Percentiles rank a stretch among this genome's conserved stretches.
Evolutionary conservation across 1,140 invertebrate species (phyloP).

Genomic region (Heliconius nattereri): DNA sequence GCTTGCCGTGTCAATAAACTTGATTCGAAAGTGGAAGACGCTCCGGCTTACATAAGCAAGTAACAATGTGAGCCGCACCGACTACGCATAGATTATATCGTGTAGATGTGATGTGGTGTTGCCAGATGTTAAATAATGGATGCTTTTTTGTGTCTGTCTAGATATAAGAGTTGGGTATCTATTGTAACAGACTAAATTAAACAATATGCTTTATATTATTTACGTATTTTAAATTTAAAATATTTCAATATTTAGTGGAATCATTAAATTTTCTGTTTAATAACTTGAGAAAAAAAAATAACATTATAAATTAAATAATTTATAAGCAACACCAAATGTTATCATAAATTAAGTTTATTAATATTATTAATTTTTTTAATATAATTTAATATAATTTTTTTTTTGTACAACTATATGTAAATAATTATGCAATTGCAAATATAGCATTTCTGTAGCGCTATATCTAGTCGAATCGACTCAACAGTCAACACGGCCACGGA

Average conservation of each 20-base stretch:
- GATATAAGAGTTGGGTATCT: neutral
- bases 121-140: slow-evolving; percentile 5
- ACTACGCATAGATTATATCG: slow-evolving; percentile 57
- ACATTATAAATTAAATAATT: neutral
- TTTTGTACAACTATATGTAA: neutral
- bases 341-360: neutral
- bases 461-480: slow-evolving; percentile 36
- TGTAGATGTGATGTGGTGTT: slow-evolving; percentile 38
- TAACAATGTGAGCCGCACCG: slow-evolving; percentile 69
- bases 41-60: slow-evolving; percentile 78
- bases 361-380: too few relatives aligned
- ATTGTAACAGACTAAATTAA: too few relatives aligned
- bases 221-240: too few relatives aligned
- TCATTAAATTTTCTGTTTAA: too few relatives aligned
- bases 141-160: neutral
- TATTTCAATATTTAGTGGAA: too few relatives aligned
- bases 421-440: slow-evolving; percentile 34
- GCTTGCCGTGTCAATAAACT: slow-evolving; percentile 81
- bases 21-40: slow-evolving; percentile 81
- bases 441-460: slow-evolving; percentile 27
- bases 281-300: neutral
- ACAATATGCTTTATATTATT: neutral
- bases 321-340: neutral
- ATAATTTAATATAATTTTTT: neutral
- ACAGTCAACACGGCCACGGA: slow-evolving; percentile 54